phyloP scores from a whole-genome alignment of 2,797 vertebrate genomes.

The Poecilia velifera region DNA sequence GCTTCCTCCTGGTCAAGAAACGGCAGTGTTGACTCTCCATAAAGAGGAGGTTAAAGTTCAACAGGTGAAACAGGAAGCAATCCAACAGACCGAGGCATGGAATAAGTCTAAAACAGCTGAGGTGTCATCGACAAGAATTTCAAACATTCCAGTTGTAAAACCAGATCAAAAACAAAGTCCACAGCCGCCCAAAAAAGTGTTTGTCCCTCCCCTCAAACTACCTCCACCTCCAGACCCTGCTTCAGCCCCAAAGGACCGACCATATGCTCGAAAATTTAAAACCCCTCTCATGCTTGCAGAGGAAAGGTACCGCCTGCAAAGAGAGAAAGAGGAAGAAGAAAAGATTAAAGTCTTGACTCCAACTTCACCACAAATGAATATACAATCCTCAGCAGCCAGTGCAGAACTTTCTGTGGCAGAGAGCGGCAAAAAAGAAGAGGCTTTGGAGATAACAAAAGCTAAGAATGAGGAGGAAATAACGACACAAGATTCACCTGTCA shows the following conservation, averaged over 20 bases:
- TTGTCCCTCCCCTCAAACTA: conserved; percentile 81
- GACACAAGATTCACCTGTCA: conserved; percentile 45
- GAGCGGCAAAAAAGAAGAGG: conserved; percentile 36
- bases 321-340: conserved; percentile 78
- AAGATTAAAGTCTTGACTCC: conserved; percentile 73
- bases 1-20: conserved; percentile 45
- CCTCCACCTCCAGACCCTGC: conserved; percentile 77
- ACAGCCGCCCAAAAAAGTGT: conserved; percentile 67
- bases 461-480: conserved; percentile 39
- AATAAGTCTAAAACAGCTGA: conserved; percentile 48
- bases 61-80: conserved; percentile 57
- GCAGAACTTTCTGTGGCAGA: conserved; percentile 28
- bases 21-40: conserved; percentile 24
- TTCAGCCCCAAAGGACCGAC: conserved; percentile 66
- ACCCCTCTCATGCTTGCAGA: conserved; percentile 95
- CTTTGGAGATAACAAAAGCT: conserved; percentile 36
- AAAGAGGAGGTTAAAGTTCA: conserved; percentile 54
- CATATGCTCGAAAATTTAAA: conserved; percentile 89
- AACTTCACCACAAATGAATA: conserved; percentile 58
- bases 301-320: conserved; percentile 88
- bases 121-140: conserved; percentile 46
- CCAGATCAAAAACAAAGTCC: conserved; percentile 67
- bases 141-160: conserved; percentile 53
- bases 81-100: conserved; percentile 52
- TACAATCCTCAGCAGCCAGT: conserved; percentile 15